Conservation (phyloP, 2,113 vertebrate species). For the Anguilla rostrata region DNA sequence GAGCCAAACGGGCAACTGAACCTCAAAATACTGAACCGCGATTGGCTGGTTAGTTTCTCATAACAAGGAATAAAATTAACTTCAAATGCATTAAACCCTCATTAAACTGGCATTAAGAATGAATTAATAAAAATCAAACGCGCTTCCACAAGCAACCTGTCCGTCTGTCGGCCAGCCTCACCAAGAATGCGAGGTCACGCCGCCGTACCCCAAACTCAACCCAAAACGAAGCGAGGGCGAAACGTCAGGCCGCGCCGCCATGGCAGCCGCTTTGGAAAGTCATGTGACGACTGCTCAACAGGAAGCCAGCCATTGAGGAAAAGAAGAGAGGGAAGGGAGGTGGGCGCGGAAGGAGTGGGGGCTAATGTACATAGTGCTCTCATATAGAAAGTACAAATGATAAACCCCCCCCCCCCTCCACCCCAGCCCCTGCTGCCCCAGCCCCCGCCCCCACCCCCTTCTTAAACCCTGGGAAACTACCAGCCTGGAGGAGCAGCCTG, state of each 20-base stretch:
- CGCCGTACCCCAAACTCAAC: background rate
- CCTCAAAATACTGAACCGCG: background rate
- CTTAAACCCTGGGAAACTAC: background rate
- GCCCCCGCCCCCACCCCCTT: background rate
- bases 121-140: too few relatives aligned
- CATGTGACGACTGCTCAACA: slow-evolving; percentile 9
- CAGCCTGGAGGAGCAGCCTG: background rate
- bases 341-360: background rate
- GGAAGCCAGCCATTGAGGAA: slow-evolving; percentile 12
- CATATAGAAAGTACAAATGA: background rate
- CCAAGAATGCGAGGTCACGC: too few relatives aligned
- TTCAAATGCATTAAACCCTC: background rate
- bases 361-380: background rate
- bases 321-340: background rate
- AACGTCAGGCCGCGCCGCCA: background rate
- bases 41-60: background rate
- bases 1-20: background rate
- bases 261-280: background rate
- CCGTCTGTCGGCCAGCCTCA: too few relatives aligned
- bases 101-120: too few relatives aligned
- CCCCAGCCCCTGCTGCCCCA: background rate
- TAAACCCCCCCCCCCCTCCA: too few relatives aligned
- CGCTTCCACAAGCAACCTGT: too few relatives aligned
- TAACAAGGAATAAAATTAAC: background rate
- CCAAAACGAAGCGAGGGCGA: background rate